Percentiles rank a stretch among this genome's conserved stretches.
Evolutionary conservation across 2,113 vertebrate species (phyloP).

Genomic region (Alouatta palliata): DNA sequence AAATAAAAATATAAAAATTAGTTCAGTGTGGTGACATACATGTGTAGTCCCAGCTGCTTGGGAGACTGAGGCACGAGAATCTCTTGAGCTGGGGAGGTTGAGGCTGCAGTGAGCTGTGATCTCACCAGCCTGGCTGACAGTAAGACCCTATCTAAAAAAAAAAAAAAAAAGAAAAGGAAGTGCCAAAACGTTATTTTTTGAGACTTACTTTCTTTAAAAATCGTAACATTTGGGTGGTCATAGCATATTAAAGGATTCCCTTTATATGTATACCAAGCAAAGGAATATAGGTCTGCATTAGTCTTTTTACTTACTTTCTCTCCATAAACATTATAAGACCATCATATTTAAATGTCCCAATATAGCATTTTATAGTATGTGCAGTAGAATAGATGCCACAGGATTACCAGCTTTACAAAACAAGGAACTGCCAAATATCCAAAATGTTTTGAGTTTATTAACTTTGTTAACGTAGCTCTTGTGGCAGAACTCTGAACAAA

Average conservation of each 20-base stretch:
- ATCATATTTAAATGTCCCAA: neutral
- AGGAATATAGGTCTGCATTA: neutral
- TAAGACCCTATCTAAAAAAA: no score
- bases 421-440: neutral
- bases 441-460: conserved; percentile 11
- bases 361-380: neutral
- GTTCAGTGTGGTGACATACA: no score
- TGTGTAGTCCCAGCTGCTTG: no score
- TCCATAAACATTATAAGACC: neutral
- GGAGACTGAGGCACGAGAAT: no score
- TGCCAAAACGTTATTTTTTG: conserved; percentile 5
- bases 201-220: conserved; percentile 21
- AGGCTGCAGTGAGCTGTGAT: no score
- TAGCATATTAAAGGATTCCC: neutral
- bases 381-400: neutral
- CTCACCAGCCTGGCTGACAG: no score
- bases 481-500: neutral
- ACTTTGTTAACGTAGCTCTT: neutral
- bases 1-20: no score
- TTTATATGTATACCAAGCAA: neutral
- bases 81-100: no score
- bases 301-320: neutral
- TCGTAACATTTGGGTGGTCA: neutral
- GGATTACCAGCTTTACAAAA: neutral
- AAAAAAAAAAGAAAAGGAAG: no score